These are phyloP conservation scores for Candidula unifasciata DNA, from an alignment of 2,888 invertebrate species.

Conservation along the genomic window DNA sequence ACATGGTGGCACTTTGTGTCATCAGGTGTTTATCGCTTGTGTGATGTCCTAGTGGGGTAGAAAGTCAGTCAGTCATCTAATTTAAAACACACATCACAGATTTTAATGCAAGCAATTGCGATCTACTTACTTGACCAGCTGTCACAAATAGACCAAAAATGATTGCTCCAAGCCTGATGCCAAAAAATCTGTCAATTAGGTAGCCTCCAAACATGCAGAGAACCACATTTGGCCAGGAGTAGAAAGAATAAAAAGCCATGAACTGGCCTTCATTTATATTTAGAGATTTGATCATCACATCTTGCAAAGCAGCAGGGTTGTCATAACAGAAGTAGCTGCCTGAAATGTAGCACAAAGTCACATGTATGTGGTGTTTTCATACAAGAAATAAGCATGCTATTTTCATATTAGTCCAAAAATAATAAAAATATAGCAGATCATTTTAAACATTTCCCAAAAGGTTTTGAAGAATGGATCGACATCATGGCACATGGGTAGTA, in stretches of 20 bases:
- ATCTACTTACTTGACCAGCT: conserved; percentile 84
- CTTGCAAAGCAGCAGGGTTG: conserved; percentile 94
- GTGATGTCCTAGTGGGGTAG: no score
- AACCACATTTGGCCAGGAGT: conserved; percentile 98
- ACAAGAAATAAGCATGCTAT: neutral
- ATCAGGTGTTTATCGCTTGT: no score
- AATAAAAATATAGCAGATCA: no score
- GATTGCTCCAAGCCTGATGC: conserved; percentile 92
- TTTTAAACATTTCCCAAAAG: no score
- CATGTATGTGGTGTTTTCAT: neutral
- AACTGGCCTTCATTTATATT: conserved; percentile 89
- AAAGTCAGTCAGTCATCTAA: no score
- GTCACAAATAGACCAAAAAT: conserved; percentile 93
- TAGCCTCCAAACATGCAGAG: conserved; percentile 97
- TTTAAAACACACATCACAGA: no score
- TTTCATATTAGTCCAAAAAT: no score
- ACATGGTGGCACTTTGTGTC: no score
- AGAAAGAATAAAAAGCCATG: conserved; percentile 91
- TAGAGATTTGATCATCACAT: conserved; percentile 89
- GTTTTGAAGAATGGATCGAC: no score
- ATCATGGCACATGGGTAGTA: no score
- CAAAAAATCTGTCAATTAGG: conserved; percentile 95
- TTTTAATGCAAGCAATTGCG: no score
- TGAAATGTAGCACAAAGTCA: conserved; percentile 76
- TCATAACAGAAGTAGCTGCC: conserved; percentile 99